Evolutionary conservation across 2,888 invertebrate genomes (phyloP).

Genomic region (Liodrosophila aerea): DNA sequence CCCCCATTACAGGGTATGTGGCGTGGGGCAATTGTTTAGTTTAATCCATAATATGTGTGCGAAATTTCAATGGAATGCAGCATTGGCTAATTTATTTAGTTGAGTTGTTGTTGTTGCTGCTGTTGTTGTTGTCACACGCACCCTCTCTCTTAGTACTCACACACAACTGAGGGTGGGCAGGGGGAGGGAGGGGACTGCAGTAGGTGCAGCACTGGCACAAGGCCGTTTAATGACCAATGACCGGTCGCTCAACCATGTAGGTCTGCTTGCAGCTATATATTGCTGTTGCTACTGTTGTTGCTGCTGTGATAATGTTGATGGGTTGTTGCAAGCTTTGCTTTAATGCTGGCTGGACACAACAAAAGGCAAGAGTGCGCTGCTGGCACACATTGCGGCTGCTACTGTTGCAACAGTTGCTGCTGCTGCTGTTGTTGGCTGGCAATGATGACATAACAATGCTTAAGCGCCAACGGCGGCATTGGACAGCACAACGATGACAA

Average conservation of each 20-base stretch:
- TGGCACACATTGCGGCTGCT: conserved; percentile 49
- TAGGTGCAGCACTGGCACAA: conserved; percentile 50
- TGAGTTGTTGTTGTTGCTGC: too few species aligned
- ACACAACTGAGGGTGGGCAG: neutral
- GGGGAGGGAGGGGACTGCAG: neutral
- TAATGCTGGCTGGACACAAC: conserved; percentile 30
- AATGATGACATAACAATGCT: conserved; percentile 77
- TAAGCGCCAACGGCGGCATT: conserved; percentile 68
- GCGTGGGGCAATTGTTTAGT: conserved; percentile 43
- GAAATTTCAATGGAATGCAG: conserved; percentile 30
- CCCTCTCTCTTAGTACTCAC: conserved; percentile 27
- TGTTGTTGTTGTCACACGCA: neutral
- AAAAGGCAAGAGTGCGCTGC: conserved; percentile 33
- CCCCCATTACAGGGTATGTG: too few species aligned
- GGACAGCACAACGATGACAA: conserved; percentile 39
- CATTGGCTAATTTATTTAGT: conserved; percentile 25
- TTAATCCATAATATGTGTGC: conserved; percentile 14
- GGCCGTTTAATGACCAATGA: conserved; percentile 72
- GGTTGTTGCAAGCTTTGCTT: conserved; percentile 46
- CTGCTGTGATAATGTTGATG: conserved; percentile 2
- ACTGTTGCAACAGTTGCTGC: conserved; percentile 5
- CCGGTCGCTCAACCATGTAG: conserved; percentile 58
- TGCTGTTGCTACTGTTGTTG: conserved; percentile 4
- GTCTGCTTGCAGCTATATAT: conserved; percentile 25
- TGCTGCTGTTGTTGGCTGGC: conserved; percentile 55